These are phyloP conservation scores for Rhimphoctona megacephalus DNA, from an alignment of 2,888 invertebrate genomes.

Conservation along the genomic window DNA sequence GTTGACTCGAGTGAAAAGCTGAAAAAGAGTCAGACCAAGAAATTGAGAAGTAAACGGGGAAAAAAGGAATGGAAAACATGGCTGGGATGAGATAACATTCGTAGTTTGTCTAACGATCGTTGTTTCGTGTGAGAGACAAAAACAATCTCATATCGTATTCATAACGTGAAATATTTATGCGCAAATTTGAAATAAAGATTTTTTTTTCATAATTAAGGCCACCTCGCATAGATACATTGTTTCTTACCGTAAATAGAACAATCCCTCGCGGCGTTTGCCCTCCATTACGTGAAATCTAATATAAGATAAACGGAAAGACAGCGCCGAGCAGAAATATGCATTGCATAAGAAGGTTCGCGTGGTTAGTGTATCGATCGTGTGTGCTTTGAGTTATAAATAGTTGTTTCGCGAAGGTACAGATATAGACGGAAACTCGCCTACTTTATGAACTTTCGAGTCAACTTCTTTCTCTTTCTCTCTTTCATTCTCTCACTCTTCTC, in stretches of 20 bases:
- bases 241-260: slow-evolving; percentile 46
- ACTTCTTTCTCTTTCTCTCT: slow-evolving; percentile 42
- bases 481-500: slow-evolving; percentile 41
- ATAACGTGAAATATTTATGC: not conserved
- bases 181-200: not conserved
- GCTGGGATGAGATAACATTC: not conserved
- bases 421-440: slow-evolving; percentile 69
- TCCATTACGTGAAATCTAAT: slow-evolving; percentile 24
- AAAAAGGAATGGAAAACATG: not conserved
- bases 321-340: slow-evolving; percentile 43
- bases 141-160: not conserved
- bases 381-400: slow-evolving; percentile 69
- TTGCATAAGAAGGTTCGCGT: slow-evolving; percentile 59
- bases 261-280: slow-evolving; percentile 36
- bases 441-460: slow-evolving; percentile 70
- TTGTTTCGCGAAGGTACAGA: slow-evolving; percentile 42
- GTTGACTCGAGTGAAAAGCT: slow-evolving; percentile 74
- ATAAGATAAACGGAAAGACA: slow-evolving; percentile 42
- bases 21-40: not conserved
- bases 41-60: not conserved
- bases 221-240: slow-evolving; percentile 1
- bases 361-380: slow-evolving; percentile 68
- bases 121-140: not conserved
- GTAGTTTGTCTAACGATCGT: not conserved
- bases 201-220: not conserved